Conservation (phyloP, 2,797 vertebrate genomes). For the Crenichthys baileyi region DNA sequence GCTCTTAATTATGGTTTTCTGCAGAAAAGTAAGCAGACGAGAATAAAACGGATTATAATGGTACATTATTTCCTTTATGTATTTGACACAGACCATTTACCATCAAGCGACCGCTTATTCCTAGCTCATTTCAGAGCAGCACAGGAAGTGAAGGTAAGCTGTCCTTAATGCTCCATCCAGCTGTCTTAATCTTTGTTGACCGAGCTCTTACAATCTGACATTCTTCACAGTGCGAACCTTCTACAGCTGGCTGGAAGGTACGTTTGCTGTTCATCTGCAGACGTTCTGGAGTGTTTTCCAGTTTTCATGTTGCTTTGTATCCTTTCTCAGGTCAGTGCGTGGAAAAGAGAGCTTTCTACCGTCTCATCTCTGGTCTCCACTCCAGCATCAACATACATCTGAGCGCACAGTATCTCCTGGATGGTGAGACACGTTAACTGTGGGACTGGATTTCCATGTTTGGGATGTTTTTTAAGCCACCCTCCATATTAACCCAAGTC, state of each 20-base stretch:
- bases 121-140: constrained; percentile 68
- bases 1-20: background rate
- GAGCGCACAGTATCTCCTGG: constrained; percentile 90
- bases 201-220: background rate
- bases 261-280: constrained; percentile 24
- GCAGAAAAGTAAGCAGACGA: background rate
- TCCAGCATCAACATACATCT: constrained; percentile 93
- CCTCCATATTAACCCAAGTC: background rate
- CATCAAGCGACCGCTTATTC: constrained; percentile 87
- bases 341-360: constrained; percentile 94
- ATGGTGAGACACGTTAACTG: constrained; percentile 77
- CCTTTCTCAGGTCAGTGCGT: constrained; percentile 86
- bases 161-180: background rate
- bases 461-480: background rate
- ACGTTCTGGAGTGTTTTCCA: background rate
- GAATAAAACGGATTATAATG: background rate
- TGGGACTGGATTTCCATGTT: too few species aligned
- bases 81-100: constrained; percentile 83
- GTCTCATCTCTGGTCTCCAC: constrained; percentile 91
- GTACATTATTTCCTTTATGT: background rate
- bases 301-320: background rate
- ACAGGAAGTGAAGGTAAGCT: constrained; percentile 79
- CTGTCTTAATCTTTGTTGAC: too few species aligned
- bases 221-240: constrained; percentile 83
- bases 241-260: constrained; percentile 94